Conservation (phyloP, 2,113 vertebrate species). For the Dinomys branickii region DNA sequence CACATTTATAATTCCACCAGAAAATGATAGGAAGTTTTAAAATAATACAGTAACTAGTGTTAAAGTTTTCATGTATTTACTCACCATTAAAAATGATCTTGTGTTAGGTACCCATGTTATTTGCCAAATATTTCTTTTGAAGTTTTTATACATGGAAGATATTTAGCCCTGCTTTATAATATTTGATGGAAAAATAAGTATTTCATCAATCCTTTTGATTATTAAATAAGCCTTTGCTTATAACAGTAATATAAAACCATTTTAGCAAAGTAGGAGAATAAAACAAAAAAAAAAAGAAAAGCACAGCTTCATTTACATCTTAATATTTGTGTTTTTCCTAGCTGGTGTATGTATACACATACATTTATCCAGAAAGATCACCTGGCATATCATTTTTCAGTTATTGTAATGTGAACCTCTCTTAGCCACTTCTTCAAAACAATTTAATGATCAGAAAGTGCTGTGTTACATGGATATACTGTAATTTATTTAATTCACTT, state of each 20-base stretch:
- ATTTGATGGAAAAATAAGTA: not conserved
- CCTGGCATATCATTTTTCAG: not conserved
- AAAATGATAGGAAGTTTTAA: not conserved
- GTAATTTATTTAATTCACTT: not conserved
- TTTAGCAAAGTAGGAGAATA: conserved; percentile 15
- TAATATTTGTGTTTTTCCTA: not conserved
- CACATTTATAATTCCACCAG: not conserved
- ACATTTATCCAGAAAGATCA: not conserved
- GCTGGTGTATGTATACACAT: not conserved
- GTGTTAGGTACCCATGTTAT: conserved; percentile 2
- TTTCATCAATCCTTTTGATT: not conserved
- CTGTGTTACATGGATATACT: not conserved
- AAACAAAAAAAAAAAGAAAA: not conserved
- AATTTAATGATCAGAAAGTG: not conserved
- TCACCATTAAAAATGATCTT: not conserved
- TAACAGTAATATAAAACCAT: not conserved
- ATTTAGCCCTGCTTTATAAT: not conserved
- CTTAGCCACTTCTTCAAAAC: not conserved
- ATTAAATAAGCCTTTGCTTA: conserved; percentile 9
- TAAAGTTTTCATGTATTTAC: conserved; percentile 13
- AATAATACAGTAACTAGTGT: not conserved
- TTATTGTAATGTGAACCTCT: not conserved
- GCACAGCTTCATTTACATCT: not conserved
- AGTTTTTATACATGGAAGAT: not conserved
- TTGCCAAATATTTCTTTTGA: conserved; percentile 1